Conservation (phyloP, 2,888 invertebrate species). For the Tupiocoris notatus region DNA sequence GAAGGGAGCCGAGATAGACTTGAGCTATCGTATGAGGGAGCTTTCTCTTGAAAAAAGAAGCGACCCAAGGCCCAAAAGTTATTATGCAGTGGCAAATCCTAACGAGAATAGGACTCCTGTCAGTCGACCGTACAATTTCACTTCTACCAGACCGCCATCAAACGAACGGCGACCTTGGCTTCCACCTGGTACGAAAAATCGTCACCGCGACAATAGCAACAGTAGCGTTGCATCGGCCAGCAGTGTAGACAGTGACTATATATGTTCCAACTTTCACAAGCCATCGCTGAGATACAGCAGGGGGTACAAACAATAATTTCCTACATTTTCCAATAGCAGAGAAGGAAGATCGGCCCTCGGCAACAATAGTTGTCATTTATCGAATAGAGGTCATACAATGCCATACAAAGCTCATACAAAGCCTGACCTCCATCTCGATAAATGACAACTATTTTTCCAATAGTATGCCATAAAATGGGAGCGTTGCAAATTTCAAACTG, state of each 20-base stretch:
- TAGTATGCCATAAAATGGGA: too few species aligned
- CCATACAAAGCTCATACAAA: too few species aligned
- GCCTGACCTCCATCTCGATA: too few species aligned
- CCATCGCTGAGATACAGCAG: not conserved
- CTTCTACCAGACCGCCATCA: not conserved
- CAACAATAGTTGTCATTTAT: too few species aligned
- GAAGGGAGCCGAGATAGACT: too few species aligned
- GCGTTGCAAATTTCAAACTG: too few species aligned
- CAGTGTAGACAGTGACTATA: slow-evolving; percentile 30
- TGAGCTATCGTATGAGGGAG: not conserved
- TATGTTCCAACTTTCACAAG: not conserved
- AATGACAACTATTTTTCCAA: too few species aligned
- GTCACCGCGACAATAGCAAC: not conserved
- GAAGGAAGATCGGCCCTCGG: not conserved
- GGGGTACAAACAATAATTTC: not conserved
- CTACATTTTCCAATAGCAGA: too few species aligned
- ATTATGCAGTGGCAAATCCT: not conserved
- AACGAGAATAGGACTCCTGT: not conserved
- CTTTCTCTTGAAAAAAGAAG: slow-evolving; percentile 11
- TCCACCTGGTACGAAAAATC: not conserved
- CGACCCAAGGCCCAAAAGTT: not conserved
- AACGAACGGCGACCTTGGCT: not conserved
- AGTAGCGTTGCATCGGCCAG: slow-evolving; percentile 2
- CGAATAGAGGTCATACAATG: too few species aligned
- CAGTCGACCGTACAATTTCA: not conserved